Evolutionary conservation across 2,888 invertebrate species (phyloP).

Genomic region (Stictocephala bisonia): DNA sequence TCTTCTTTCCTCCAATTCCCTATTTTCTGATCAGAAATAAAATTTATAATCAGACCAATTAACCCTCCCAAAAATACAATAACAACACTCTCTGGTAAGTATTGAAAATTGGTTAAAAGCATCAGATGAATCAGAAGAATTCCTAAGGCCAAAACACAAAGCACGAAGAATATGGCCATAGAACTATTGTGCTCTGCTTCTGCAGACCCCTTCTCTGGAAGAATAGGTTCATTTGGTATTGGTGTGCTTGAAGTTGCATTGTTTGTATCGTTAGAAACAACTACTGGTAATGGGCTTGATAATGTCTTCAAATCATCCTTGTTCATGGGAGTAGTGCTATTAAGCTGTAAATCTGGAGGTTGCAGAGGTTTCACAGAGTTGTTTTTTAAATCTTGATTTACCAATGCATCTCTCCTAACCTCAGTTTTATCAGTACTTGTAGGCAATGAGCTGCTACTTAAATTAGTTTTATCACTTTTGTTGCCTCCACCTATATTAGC

Average conservation of each 20-base stretch:
- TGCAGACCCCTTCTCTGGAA: constrained; percentile 90
- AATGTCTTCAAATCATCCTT: background rate
- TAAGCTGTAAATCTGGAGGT: too few relatives aligned
- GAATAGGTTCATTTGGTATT: constrained; percentile 76
- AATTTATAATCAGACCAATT: constrained; percentile 90
- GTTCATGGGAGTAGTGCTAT: background rate
- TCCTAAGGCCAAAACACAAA: constrained; percentile 93
- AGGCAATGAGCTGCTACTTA: too few relatives aligned
- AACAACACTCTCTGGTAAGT: constrained; percentile 97
- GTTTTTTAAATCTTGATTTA: too few relatives aligned
- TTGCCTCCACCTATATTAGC: too few relatives aligned
- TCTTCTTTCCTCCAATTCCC: constrained; percentile 98
- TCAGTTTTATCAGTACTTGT: too few relatives aligned
- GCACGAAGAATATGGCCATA: constrained; percentile 97
- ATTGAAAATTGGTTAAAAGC: constrained; percentile 95
- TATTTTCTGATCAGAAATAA: constrained; percentile 88
- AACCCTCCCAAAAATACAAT: constrained; percentile 95
- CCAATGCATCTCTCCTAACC: too few relatives aligned
- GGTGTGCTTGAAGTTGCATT: constrained; percentile 65
- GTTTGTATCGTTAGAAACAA: constrained; percentile 25
- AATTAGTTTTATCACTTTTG: too few relatives aligned
- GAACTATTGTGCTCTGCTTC: constrained; percentile 97
- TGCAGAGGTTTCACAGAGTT: too few relatives aligned
- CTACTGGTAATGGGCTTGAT: constrained; percentile 33
- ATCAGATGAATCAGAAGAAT: constrained; percentile 95